These are phyloP conservation scores for Linnaemya tessellans DNA, from an alignment of 2,888 invertebrate genomes.

Conservation along the genomic window DNA sequence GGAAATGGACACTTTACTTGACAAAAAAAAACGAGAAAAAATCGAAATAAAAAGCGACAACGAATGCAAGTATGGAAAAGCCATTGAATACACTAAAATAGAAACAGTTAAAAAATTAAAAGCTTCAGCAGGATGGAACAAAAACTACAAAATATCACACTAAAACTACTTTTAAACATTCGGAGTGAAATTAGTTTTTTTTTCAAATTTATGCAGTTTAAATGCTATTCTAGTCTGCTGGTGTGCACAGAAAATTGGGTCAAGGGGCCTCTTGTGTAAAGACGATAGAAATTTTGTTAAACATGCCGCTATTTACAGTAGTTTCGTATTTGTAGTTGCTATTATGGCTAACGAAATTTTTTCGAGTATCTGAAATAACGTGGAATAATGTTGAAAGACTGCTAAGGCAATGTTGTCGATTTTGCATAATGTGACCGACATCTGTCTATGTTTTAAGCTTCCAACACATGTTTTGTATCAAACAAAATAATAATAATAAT, in stretches of 20 bases:
- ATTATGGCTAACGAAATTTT: too few relatives aligned
- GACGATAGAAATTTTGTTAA: slow-evolving; percentile 12
- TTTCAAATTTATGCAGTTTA: slow-evolving; percentile 6
- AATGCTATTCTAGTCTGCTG: neutral
- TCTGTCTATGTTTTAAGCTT: neutral
- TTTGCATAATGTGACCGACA: too few relatives aligned
- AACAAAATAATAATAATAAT: too few relatives aligned
- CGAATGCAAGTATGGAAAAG: neutral
- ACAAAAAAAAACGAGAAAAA: neutral
- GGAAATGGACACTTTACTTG: slow-evolving; percentile 54
- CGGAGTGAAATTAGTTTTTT: neutral
- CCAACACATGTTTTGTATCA: neutral
- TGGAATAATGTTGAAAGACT: too few relatives aligned
- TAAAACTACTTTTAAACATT: slow-evolving; percentile 8
- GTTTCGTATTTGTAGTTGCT: neutral
- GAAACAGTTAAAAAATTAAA: slow-evolving; percentile 6
- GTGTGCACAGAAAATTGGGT: slow-evolving; percentile 43
- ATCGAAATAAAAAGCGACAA: neutral
- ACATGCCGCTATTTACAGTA: neutral
- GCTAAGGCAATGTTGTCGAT: too few relatives aligned
- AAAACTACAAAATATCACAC: slow-evolving; percentile 10
- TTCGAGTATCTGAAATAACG: too few relatives aligned
- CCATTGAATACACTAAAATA: neutral
- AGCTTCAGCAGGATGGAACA: neutral
- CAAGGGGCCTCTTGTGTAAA: slow-evolving; percentile 62